Conservation (phyloP, 2,113 vertebrate species). For the Hystrix cristata region DNA sequence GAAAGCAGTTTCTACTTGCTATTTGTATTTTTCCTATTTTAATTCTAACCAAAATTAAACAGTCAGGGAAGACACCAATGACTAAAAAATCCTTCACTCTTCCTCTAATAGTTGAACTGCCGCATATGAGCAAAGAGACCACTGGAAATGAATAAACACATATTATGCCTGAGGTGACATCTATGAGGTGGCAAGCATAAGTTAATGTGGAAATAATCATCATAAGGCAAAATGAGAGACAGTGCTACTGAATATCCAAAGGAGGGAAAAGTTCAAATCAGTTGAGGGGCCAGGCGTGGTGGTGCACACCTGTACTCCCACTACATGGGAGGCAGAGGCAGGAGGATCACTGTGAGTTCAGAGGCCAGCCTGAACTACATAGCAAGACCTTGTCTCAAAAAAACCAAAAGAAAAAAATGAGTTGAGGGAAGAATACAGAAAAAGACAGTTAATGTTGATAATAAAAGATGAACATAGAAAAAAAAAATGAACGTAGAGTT, state of each 20-base stretch:
- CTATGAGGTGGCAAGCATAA: background rate
- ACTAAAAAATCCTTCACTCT: conserved; percentile 32
- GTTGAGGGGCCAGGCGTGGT: background rate
- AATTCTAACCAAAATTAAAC: conserved; percentile 57
- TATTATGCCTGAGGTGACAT: background rate
- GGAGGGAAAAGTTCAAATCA: background rate
- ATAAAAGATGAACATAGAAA: background rate
- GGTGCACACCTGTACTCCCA: too few species aligned
- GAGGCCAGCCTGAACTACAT: too few species aligned
- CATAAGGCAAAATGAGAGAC: conserved; percentile 45
- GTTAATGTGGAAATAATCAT: conserved; percentile 31
- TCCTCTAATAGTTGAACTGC: background rate
- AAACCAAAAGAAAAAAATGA: background rate
- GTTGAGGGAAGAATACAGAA: background rate
- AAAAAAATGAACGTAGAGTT: too few species aligned
- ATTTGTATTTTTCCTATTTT: conserved; percentile 17
- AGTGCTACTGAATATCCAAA: background rate
- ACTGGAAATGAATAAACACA: background rate
- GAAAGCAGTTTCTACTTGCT: conserved; percentile 37
- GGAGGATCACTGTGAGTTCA: too few species aligned
- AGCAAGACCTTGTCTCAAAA: too few species aligned
- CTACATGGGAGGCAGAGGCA: too few species aligned
- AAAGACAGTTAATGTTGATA: background rate
- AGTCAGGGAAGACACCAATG: background rate
- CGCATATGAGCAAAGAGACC: background rate